These are phyloP conservation scores for Anastatus disparis DNA, from an alignment of 1,140 invertebrate genomes.

Conservation along the genomic window DNA sequence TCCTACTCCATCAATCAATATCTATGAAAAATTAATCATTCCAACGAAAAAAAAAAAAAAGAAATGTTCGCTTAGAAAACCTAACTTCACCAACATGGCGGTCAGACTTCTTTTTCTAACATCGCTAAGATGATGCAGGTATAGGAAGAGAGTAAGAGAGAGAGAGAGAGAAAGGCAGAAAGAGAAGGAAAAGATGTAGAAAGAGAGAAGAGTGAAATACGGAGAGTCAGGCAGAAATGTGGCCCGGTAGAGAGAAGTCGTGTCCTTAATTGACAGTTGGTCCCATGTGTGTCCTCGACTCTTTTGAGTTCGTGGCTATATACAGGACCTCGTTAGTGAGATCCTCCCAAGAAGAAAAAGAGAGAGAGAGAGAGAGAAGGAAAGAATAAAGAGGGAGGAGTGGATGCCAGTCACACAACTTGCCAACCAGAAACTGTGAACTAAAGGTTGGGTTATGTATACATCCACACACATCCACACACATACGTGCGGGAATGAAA, in stretches of 20 bases:
- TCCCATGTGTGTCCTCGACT: constrained; percentile 51
- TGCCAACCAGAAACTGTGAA: too few species aligned
- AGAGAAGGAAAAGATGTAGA: constrained; percentile 56
- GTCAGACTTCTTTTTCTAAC: background rate
- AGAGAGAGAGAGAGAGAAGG: too few species aligned
- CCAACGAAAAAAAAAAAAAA: background rate
- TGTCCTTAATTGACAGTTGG: constrained; percentile 66
- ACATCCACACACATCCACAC: too few species aligned
- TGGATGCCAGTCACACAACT: constrained; percentile 61
- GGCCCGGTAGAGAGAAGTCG: constrained; percentile 62
- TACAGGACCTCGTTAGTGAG: constrained; percentile 65
- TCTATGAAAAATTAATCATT: too few species aligned
- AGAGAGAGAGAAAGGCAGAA: constrained; percentile 42
- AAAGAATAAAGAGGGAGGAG: too few species aligned
- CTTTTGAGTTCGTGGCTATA: constrained; percentile 56
- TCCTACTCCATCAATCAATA: too few species aligned
- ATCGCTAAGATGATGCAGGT: background rate
- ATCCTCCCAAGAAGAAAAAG: too few species aligned
- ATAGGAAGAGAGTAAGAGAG: constrained; percentile 18
- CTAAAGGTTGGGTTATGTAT: too few species aligned
- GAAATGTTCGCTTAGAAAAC: background rate
- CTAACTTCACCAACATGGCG: background rate
- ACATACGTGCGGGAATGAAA: too few species aligned
- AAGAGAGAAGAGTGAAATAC: constrained; percentile 40
- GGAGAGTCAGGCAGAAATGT: constrained; percentile 60